Conservation (phyloP, 2,888 invertebrate genomes). For the Pristionchus arcanus region DNA sequence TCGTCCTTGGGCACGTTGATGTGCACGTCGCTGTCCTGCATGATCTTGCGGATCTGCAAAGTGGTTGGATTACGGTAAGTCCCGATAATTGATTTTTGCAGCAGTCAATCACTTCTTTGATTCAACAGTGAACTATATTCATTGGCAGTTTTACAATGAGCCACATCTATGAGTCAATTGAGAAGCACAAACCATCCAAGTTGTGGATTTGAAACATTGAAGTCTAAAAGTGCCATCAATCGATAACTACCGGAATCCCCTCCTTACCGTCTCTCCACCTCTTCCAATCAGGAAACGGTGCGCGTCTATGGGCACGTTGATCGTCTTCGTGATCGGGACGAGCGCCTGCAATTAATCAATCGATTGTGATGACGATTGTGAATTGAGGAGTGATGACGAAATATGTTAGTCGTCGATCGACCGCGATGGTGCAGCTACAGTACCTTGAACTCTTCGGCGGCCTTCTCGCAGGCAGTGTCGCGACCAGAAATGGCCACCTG, state of each 20-base stretch:
- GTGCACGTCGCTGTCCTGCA: conserved; percentile 73
- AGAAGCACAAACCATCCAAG: no score
- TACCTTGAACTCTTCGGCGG: conserved; percentile 64
- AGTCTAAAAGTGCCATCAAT: not conserved
- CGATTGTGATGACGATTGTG: no score
- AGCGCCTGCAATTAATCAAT: conserved; percentile 78
- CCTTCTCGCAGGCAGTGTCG: conserved; percentile 69
- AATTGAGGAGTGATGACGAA: conserved; percentile 50
- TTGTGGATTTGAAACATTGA: not conserved
- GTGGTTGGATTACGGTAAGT: not conserved
- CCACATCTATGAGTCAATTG: no score
- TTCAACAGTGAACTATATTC: no score
- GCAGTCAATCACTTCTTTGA: no score
- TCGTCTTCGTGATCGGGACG: conserved; percentile 82
- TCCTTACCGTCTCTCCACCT: conserved; percentile 88
- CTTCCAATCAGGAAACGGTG: conserved; percentile 95
- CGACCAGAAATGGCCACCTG: conserved; percentile 69
- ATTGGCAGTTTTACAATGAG: no score
- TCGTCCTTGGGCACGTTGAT: conserved; percentile 81
- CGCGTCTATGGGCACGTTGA: conserved; percentile 92
- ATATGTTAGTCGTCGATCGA: not conserved
- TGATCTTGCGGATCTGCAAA: conserved; percentile 69
- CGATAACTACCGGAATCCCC: not conserved
- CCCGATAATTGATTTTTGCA: no score
- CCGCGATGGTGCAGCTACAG: not conserved